These are phyloP conservation scores for Labrus mixtus DNA, from an alignment of 2,113 vertebrate species.

Conservation along the genomic window DNA sequence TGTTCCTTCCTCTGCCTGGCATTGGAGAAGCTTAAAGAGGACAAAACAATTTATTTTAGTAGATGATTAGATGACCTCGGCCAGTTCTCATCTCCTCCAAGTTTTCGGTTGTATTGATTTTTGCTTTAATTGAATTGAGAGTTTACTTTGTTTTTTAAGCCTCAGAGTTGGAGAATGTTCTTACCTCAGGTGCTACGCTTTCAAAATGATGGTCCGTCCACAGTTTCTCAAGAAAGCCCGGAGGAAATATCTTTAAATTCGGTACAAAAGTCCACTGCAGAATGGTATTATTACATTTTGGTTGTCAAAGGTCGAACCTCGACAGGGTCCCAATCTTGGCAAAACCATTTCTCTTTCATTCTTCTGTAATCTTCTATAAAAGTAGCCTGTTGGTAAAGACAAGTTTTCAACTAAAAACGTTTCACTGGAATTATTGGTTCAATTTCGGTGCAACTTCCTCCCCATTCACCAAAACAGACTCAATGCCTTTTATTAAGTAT, in stretches of 20 bases:
- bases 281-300: too few species aligned
- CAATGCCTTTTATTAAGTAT: too few species aligned
- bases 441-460: too few species aligned
- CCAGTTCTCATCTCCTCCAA: not conserved
- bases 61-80: conserved; percentile 27
- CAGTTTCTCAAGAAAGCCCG: not conserved
- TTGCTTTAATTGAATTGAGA: conserved; percentile 29
- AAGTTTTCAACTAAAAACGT: too few species aligned
- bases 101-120: conserved; percentile 20
- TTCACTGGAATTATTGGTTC: too few species aligned
- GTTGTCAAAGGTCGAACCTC: too few species aligned
- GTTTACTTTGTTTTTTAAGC: not conserved
- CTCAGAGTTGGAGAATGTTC: not conserved
- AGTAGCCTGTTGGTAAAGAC: too few species aligned
- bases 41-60: conserved; percentile 23
- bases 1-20: not conserved
- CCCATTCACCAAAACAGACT: too few species aligned
- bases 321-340: too few species aligned
- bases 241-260: not conserved
- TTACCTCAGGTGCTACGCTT: not conserved
- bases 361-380: too few species aligned
- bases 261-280: too few species aligned
- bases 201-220: not conserved
- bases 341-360: too few species aligned
- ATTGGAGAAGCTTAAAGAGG: conserved; percentile 14